Evolutionary conservation across 2,888 invertebrate genomes (phyloP).

Genomic region (Peribatodes rhomboidaria): DNA sequence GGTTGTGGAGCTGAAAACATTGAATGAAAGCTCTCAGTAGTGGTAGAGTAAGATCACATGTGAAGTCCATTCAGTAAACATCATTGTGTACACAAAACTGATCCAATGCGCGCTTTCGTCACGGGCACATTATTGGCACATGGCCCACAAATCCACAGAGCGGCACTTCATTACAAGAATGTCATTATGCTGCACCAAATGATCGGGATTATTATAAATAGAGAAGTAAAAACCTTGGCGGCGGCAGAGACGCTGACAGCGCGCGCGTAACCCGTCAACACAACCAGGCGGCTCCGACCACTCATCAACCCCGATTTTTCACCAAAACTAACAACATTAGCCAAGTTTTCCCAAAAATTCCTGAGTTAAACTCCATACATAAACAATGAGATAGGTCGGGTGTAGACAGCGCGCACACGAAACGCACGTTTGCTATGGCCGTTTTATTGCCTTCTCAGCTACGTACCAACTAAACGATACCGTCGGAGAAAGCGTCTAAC

Average conservation of each 20-base stretch:
- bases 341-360: constrained; percentile 80
- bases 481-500: constrained; percentile 76
- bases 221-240: constrained; percentile 80
- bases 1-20: constrained; percentile 7
- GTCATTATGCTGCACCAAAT: constrained; percentile 83
- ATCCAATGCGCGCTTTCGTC: constrained; percentile 72
- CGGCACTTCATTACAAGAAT: constrained; percentile 84
- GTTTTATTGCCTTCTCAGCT: constrained; percentile 76
- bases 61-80: constrained; percentile 62
- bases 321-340: constrained; percentile 72
- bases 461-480: constrained; percentile 63
- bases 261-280: constrained; percentile 59
- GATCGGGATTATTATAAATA: constrained; percentile 85
- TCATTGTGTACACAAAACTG: constrained; percentile 71
- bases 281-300: constrained; percentile 57
- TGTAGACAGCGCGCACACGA: constrained; percentile 83
- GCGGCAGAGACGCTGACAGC: constrained; percentile 65
- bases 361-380: constrained; percentile 85
- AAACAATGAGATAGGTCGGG: constrained; percentile 86
- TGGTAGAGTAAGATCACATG: constrained; percentile 33
- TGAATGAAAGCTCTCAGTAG: constrained; percentile 35
- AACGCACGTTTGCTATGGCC: constrained; percentile 84
- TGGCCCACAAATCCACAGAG: constrained; percentile 82
- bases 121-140: constrained; percentile 82
- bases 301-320: constrained; percentile 68